These are phyloP conservation scores for Xiphydria camelus DNA, from an alignment of 2,888 invertebrate species.

Conservation along the genomic window DNA sequence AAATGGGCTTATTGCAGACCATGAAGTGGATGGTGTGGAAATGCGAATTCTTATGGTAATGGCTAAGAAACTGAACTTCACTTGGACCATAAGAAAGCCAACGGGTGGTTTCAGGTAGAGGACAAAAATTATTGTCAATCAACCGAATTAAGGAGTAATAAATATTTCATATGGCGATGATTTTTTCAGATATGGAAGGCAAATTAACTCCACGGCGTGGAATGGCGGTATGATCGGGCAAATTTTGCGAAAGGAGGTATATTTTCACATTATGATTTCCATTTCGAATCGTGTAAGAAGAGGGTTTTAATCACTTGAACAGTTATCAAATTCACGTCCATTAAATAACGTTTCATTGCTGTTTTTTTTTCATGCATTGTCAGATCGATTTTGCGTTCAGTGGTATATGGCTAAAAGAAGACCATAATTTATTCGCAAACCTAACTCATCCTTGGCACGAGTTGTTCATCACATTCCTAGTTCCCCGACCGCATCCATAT, in stretches of 20 bases:
- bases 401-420: slow-evolving; percentile 40
- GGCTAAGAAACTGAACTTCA: slow-evolving; percentile 46
- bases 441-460: slow-evolving; percentile 42
- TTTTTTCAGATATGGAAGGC: slow-evolving; percentile 38
- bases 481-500: slow-evolving; percentile 44
- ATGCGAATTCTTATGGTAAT: slow-evolving; percentile 39
- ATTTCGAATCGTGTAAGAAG: neutral
- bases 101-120: slow-evolving; percentile 31
- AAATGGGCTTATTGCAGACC: slow-evolving; percentile 23
- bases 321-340: neutral
- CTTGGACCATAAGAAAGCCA: slow-evolving; percentile 39
- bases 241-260: slow-evolving; percentile 32
- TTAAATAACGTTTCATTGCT: slow-evolving; percentile 7
- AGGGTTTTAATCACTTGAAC: neutral
- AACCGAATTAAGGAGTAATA: no score
- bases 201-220: slow-evolving; percentile 36
- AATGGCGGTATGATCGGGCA: slow-evolving; percentile 43
- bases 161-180: neutral
- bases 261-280: neutral
- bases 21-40: slow-evolving; percentile 47
- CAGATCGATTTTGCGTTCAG: slow-evolving; percentile 46
- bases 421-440: slow-evolving; percentile 31
- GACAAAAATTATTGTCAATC: neutral
- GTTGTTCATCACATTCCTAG: slow-evolving; percentile 40
- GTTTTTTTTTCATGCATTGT: neutral